Evolutionary conservation across 2,113 vertebrate species (phyloP).

Genomic region (Hydropotes inermis): DNA sequence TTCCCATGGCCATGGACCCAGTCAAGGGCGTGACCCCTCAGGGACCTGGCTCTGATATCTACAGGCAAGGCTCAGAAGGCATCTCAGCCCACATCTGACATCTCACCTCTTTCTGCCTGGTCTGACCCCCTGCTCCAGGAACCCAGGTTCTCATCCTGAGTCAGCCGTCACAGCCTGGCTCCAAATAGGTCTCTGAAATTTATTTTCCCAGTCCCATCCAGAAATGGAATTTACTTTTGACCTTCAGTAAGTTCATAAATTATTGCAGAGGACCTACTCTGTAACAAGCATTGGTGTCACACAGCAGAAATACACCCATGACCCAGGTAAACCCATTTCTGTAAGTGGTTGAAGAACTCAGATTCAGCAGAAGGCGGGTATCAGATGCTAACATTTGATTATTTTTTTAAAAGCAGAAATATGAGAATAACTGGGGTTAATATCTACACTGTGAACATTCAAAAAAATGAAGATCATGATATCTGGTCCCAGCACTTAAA

Average conservation of each 20-base stretch:
- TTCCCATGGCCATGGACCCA: no score
- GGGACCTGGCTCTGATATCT: background rate
- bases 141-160: rapidly evolving
- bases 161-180: background rate
- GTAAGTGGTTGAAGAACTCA: background rate
- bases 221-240: background rate
- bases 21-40: rapidly evolving
- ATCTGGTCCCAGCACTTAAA: rapidly evolving
- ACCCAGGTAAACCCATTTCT: background rate
- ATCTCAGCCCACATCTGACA: background rate
- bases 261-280: background rate
- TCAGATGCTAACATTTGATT: no score
- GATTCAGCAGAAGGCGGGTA: background rate
- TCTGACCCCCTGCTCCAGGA: rapidly evolving
- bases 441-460: no score
- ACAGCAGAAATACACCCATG: background rate
- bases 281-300: no score
- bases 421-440: background rate
- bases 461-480: no score
- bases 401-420: background rate
- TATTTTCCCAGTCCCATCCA: background rate
- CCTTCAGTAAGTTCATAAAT: background rate
- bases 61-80: background rate
- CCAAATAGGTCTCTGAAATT: no score
- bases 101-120: background rate